Evolutionary conservation across 92 coral and sea anemone genomes (phyloP), one percentile per base, ranked within the genome.

Genomic region (Virgularia gustaviana): DNA sequence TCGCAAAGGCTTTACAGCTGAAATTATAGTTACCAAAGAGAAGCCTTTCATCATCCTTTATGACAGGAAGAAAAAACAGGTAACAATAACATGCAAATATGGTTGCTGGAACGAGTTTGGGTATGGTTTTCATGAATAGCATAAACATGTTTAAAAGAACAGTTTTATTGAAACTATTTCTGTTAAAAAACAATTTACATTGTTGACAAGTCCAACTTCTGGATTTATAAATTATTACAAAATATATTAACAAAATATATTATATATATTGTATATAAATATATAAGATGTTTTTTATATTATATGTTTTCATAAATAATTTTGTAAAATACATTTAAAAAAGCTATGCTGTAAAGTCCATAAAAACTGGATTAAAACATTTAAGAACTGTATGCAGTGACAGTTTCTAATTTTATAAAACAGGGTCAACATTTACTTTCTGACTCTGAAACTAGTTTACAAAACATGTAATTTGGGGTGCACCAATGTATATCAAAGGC

Each of bases 91-190:
- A 27, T 85, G 89, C 76, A 51, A 75, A 19, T 80, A 80, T 70
- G 82, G 83, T 24, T 85, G 81, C 57, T 76, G 83, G 86, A 86
- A 86, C 61, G 72, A 78, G 36, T 81, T 86, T 72, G 81, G 87
- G 27, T 78, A 78, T 65, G 57, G 76, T 8, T 78, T 81, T 67
- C 81, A 78, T 41, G 76, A 57, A 37, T 81, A 65, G 57, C 25
- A 61, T 49, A 11, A 31, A 19, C 61, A 18, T 34, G 37, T 18
- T 25, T 25, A 12, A 47, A 18, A 31, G 2, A 19, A 25, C 22
- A 3, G 11, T 25, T 3, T 2, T 16, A 16, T 19, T 3, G 11
- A 2, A 47, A 47, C 2, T 3, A 47, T 3, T 47, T 13, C 2
- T 25, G 2, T n/a, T n/a, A n/a, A n/a, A n/a, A n/a, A n/a, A 3